Percentiles rank a stretch among this genome's conserved stretches.
Evolutionary conservation across 2,888 invertebrate genomes (phyloP).

Genomic region (Phengaris arion): DNA sequence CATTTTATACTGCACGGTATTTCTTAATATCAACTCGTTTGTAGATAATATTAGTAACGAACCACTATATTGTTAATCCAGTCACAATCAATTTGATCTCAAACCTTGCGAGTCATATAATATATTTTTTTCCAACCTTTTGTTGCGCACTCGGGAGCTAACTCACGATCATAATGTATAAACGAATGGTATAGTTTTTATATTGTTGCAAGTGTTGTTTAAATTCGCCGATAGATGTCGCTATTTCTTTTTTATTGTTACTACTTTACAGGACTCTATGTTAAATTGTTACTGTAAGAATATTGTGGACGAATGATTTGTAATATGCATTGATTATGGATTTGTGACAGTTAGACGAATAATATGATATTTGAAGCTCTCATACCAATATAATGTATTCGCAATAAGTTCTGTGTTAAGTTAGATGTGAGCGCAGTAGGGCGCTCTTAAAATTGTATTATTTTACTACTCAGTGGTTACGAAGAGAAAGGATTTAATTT

Average conservation of each 20-base stretch:
- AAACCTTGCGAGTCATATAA: slow-evolving; percentile 67
- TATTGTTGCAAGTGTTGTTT: neutral
- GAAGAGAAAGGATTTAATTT: too few relatives aligned
- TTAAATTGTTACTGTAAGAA: neutral
- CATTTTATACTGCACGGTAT: slow-evolving; percentile 56
- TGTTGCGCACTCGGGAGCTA: slow-evolving; percentile 29
- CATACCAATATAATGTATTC: slow-evolving; percentile 13
- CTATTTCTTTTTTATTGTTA: neutral
- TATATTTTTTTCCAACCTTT: slow-evolving; percentile 50
- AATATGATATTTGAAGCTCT: slow-evolving; percentile 21
- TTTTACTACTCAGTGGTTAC: slow-evolving; percentile 3
- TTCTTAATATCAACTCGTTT: slow-evolving; percentile 43
- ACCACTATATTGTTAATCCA: slow-evolving; percentile 41
- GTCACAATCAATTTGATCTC: slow-evolving; percentile 64
- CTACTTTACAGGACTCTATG: neutral
- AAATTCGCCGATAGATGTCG: neutral
- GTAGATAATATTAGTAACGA: slow-evolving; percentile 37
- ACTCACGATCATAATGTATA: slow-evolving; percentile 2
- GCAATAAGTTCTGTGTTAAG: slow-evolving; percentile 9
- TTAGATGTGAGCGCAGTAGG: neutral
- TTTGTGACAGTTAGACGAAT: slow-evolving; percentile 20
- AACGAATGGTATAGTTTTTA: slow-evolving; percentile 3
- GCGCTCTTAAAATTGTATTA: neutral
- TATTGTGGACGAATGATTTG: neutral
- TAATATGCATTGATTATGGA: slow-evolving; percentile 1